Conservation (phyloP, 2,888 invertebrate genomes). For the Ennomos erosarius region DNA sequence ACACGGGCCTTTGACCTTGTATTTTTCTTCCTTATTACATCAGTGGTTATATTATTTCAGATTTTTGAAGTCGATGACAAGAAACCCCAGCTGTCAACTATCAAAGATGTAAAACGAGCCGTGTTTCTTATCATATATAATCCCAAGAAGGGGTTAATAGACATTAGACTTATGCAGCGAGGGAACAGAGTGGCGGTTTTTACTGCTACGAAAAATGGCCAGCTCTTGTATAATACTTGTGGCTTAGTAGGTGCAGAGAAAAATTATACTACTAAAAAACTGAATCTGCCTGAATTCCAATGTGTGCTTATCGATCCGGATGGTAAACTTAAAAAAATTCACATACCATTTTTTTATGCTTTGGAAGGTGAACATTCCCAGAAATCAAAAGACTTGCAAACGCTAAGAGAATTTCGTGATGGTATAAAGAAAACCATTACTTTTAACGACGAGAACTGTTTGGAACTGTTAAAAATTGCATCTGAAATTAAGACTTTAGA, state of each 20-base stretch:
- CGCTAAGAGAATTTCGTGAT: slow-evolving; percentile 90
- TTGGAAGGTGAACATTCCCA: slow-evolving; percentile 95
- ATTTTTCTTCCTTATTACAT: background rate
- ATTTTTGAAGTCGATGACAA: slow-evolving; percentile 76
- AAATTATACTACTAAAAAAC: slow-evolving; percentile 82
- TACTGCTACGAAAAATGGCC: slow-evolving; percentile 93
- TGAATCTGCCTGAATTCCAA: slow-evolving; percentile 87
- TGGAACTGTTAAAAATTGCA: slow-evolving; percentile 84
- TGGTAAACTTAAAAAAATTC: slow-evolving; percentile 92
- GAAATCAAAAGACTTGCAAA: slow-evolving; percentile 94
- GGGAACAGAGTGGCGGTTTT: slow-evolving; percentile 96
- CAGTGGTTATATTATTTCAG: slow-evolving; percentile 52
- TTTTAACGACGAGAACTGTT: slow-evolving; percentile 76
- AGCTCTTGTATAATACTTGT: slow-evolving; percentile 91
- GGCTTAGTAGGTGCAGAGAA: slow-evolving; percentile 90
- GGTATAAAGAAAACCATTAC: slow-evolving; percentile 85
- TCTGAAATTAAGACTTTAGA: slow-evolving; percentile 89
- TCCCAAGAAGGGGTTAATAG: slow-evolving; percentile 95
- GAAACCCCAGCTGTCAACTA: slow-evolving; percentile 69
- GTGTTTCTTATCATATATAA: slow-evolving; percentile 97
- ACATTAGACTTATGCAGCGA: slow-evolving; percentile 96
- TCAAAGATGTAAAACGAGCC: slow-evolving; percentile 85
- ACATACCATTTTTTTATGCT: slow-evolving; percentile 96
- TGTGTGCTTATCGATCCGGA: slow-evolving; percentile 94
- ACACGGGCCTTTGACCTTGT: too few relatives aligned